Evolutionary conservation across 2,888 invertebrate genomes (phyloP), one percentile per base, ranked within the genome.

Genomic region (Agriopis leucophaearia): DNA sequence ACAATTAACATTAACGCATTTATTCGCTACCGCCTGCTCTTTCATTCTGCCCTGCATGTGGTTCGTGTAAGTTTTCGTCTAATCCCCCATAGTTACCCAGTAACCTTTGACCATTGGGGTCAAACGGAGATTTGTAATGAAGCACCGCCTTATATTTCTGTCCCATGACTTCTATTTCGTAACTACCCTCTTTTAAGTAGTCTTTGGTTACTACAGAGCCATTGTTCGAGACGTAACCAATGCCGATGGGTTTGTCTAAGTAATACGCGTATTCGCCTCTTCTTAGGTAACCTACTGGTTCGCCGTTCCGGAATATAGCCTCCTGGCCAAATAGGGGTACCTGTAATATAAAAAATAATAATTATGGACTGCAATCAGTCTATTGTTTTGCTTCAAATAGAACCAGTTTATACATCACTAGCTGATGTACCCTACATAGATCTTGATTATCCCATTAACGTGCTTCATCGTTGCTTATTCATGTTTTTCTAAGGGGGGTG

Each of bases 311-410:
- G 90, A 96, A 97, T 80, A 98, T 96, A 0, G 97, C 96, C 94
- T 99, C 98, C 77, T 97, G 93, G 0, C 98, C 98, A 94, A 97
- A 97, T 50, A 99, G 82, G n/a, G 97, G 96, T 13, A 96, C 91
- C 88, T 96, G 87, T 27, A 27, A 27, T 27, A 2, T 5, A 27
- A 4, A 27, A 27, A 27, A 27, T 27, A 27, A 27, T 5, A 27
- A 27, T 2, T 27, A 27, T 27, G 27, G 27, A 27, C 4, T 27
- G 5, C 27, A 27, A 27, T 27, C 5, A 2, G 4, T 27, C 27
- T 27, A 27, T 27, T 27, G 27, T 27, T 27, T 27, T 27, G 27
- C 27, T 27, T 27, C 27, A 27, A 27, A 27, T 3, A 27, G 27
- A 27, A 27, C 27, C 27, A 27, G 27, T 27, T 27, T 27, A 3